A percentile compares a stretch with the other conserved stretches of the same genome.
Conservation (phyloP, 1,140 invertebrate species). For the Zaprionus kolodkinae region DNA sequence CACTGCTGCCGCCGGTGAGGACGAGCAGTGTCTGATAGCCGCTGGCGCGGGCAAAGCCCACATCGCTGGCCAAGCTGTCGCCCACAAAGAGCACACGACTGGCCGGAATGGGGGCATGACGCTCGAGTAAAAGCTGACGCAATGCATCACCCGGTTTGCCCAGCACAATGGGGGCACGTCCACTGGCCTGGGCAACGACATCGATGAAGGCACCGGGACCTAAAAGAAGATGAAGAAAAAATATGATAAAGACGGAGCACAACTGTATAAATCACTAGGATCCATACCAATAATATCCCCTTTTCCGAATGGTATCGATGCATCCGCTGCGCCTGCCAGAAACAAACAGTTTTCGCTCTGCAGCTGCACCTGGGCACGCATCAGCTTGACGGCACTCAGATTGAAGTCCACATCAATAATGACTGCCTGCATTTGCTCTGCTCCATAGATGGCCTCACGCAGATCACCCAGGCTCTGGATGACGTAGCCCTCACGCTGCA, state of each 20-base stretch:
- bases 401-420: conserved; percentile 86
- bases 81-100: conserved; percentile 87
- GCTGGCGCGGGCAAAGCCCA: conserved; percentile 85
- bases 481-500: conserved; percentile 70
- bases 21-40: conserved; percentile 86
- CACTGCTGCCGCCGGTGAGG: conserved; percentile 84
- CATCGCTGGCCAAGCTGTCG: conserved; percentile 86
- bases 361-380: conserved; percentile 85
- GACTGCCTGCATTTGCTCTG: conserved; percentile 85
- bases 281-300: conserved; percentile 71
- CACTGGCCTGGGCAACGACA: conserved; percentile 84
- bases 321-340: conserved; percentile 85
- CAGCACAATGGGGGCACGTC: conserved; percentile 84
- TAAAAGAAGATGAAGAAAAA: conserved; percentile 55
- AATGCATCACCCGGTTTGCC: conserved; percentile 86
- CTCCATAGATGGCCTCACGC: conserved; percentile 80
- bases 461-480: conserved; percentile 75
- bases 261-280: neutral
- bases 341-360: conserved; percentile 84
- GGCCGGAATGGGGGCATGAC: conserved; percentile 84
- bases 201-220: conserved; percentile 85
- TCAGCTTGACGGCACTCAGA: conserved; percentile 84
- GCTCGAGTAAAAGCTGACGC: conserved; percentile 77
- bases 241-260: neutral
- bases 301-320: conserved; percentile 82